Evolutionary conservation across 1,140 invertebrate species (phyloP).

Genomic region (Campoletis sonorensis): DNA sequence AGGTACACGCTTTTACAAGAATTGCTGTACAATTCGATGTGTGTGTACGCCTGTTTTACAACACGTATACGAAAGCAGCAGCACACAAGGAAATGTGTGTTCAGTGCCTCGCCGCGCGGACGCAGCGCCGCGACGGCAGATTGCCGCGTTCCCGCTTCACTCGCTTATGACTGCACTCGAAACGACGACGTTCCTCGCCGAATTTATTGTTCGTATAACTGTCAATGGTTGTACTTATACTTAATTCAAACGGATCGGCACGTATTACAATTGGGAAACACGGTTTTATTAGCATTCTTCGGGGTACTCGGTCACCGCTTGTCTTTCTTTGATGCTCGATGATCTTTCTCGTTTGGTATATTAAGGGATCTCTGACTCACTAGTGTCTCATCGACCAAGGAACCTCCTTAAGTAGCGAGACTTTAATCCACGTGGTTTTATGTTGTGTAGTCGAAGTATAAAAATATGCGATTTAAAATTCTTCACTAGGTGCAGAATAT

Average conservation of each 20-base stretch:
- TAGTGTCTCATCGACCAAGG: no score
- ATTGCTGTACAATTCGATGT: neutral
- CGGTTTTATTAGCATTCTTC: constrained; percentile 39
- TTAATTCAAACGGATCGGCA: neutral
- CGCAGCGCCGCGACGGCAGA: constrained; percentile 35
- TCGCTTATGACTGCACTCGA: constrained; percentile 24
- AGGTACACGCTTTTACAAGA: neutral
- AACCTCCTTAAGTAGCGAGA: neutral
- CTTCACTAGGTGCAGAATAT: neutral
- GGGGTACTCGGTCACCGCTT: neutral
- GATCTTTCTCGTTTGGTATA: no score
- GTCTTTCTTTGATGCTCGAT: no score
- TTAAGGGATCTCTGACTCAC: no score
- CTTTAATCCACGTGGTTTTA: neutral
- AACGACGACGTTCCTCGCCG: constrained; percentile 20
- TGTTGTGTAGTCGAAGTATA: neutral
- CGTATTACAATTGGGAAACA: neutral
- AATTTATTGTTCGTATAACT: neutral
- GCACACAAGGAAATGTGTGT: neutral
- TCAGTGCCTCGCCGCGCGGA: constrained; percentile 36
- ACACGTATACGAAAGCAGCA: no score
- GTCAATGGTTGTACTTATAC: neutral
- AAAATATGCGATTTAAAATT: neutral
- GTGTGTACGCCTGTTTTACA: neutral
- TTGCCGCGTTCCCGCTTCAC: constrained; percentile 34